Percentiles rank a stretch among this genome's conserved stretches.
These are phyloP conservation scores for Zelostemma sp. DNA, from an alignment of 1,140 invertebrate species.

Conservation along the genomic window DNA sequence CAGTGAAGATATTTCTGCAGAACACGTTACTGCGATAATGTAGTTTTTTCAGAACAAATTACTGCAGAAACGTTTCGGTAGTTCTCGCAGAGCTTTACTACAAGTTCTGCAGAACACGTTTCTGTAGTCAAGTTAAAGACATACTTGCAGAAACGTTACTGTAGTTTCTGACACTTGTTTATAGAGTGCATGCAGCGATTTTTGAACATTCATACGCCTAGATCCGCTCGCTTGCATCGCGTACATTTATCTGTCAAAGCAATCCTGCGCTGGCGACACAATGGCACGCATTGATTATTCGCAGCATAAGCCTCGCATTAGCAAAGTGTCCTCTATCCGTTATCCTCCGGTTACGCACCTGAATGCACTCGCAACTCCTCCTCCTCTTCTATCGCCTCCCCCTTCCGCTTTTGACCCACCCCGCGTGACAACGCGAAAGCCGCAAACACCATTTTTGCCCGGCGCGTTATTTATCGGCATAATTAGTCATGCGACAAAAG, in stretches of 20 bases:
- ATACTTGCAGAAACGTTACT: too few species aligned
- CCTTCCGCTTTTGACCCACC: conserved; percentile 13
- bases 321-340: conserved; percentile 34
- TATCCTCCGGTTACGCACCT: conserved; percentile 38
- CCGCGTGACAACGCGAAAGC: conserved; percentile 12
- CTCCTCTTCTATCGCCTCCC: too few species aligned
- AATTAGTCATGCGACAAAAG: conserved; percentile 51
- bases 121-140: too few species aligned
- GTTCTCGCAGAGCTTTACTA: too few species aligned
- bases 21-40: too few species aligned
- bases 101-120: too few species aligned
- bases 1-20: too few species aligned
- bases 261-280: neutral
- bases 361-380: conserved; percentile 26
- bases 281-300: conserved; percentile 47
- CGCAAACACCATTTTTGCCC: conserved; percentile 24
- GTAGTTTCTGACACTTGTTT: too few species aligned
- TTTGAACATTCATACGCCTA: too few species aligned
- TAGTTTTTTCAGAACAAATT: too few species aligned
- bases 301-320: conserved; percentile 30
- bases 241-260: neutral
- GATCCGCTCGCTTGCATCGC: neutral
- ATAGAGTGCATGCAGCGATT: too few species aligned
- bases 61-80: too few species aligned
- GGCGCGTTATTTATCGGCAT: conserved; percentile 40